Evolutionary conservation across 2,888 invertebrate species (phyloP).

Genomic region (Ophion ellenae): DNA sequence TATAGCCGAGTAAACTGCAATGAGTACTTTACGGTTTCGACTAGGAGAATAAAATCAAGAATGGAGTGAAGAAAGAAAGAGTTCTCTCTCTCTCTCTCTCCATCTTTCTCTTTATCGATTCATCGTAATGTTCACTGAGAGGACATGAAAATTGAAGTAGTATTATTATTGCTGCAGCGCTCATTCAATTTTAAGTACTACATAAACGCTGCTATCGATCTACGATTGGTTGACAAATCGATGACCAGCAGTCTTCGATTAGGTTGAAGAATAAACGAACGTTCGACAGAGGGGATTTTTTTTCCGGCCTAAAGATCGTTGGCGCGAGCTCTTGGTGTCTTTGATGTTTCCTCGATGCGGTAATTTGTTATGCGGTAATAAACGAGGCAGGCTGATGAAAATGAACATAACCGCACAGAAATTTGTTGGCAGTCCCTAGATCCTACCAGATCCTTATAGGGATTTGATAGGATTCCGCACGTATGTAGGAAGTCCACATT

Average conservation of each 20-base stretch:
- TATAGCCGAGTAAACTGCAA: slow-evolving; percentile 1
- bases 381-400: neutral
- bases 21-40: neutral
- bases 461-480: neutral
- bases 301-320: neutral
- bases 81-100: neutral
- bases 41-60: neutral
- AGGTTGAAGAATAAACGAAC: neutral
- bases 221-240: neutral
- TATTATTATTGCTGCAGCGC: neutral
- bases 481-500: neutral
- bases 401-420: too few species aligned
- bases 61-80: neutral
- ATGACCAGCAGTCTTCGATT: neutral
- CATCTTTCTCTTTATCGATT: neutral
- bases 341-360: slow-evolving; percentile 15
- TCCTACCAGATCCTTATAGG: too few species aligned
- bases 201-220: neutral
- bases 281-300: neutral
- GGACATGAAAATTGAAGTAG: slow-evolving; percentile 15
- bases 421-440: too few species aligned
- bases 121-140: neutral
- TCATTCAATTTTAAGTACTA: neutral
- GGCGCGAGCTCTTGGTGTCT: slow-evolving; percentile 65
- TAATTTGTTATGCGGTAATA: too few species aligned